A percentile compares a stretch with the other conserved stretches of the same genome.
These are phyloP conservation scores for Drosophila sproati DNA, from an alignment of 1,140 invertebrate genomes.

Conservation along the genomic window DNA sequence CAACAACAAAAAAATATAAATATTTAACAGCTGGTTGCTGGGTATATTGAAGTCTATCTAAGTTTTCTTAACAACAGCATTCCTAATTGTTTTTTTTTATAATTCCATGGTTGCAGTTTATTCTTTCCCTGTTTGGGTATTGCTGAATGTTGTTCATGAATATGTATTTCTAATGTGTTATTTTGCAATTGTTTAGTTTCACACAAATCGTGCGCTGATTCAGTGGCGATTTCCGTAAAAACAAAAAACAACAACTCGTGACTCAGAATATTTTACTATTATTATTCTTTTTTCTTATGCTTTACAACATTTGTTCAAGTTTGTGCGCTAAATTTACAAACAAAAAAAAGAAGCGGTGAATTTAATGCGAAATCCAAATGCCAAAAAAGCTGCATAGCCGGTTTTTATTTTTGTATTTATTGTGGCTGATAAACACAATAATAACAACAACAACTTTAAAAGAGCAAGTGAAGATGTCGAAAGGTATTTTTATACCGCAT, in stretches of 20 bases:
- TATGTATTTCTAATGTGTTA: slow-evolving; percentile 7
- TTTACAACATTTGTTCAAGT: slow-evolving; percentile 1
- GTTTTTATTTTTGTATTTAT: slow-evolving; percentile 40
- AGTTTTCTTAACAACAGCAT: no score
- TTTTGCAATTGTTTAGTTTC: slow-evolving; percentile 22
- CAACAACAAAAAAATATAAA: no score
- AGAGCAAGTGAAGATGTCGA: slow-evolving; percentile 19
- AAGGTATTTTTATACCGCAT: slow-evolving; percentile 8
- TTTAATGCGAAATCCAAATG: slow-evolving; percentile 53
- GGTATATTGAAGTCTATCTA: no score
- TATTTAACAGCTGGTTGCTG: no score
- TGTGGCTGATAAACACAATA: slow-evolving; percentile 14
- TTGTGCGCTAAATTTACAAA: slow-evolving; percentile 28
- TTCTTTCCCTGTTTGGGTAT: no score
- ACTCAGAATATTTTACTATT: slow-evolving; percentile 24
- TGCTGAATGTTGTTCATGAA: slow-evolving; percentile 16
- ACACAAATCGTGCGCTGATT: slow-evolving; percentile 21
- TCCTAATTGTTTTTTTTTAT: no score
- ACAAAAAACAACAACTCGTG: slow-evolving; percentile 8
- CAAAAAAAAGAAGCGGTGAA: slow-evolving; percentile 21
- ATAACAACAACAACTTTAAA: slow-evolving; percentile 11
- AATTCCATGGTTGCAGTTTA: no score
- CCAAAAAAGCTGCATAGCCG: slow-evolving; percentile 59
- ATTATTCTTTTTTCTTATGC: background rate
- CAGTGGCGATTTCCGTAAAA: slow-evolving; percentile 7